These are phyloP conservation scores for Ectobius pallidus DNA, from an alignment of 2,888 invertebrate species.

Conservation along the genomic window DNA sequence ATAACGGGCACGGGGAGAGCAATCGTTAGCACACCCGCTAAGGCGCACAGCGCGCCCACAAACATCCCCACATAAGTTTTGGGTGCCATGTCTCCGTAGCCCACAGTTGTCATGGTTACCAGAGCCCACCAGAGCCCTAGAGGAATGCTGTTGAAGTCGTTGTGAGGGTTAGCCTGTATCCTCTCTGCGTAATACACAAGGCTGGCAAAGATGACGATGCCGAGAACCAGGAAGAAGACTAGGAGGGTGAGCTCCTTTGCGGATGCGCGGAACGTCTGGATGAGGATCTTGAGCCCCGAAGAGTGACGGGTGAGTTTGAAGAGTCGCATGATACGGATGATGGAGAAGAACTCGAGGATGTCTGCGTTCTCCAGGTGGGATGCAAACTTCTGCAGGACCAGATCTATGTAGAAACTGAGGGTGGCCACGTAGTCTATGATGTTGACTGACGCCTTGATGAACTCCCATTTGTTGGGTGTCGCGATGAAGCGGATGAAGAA, in stretches of 20 bases:
- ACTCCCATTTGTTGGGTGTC: slow-evolving; percentile 86
- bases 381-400: slow-evolving; percentile 87
- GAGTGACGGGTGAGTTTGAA: slow-evolving; percentile 97
- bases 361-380: slow-evolving; percentile 93
- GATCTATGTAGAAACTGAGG: slow-evolving; percentile 96
- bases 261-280: slow-evolving; percentile 96
- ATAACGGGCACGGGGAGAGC: slow-evolving; percentile 99
- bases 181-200: slow-evolving; percentile 98
- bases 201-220: slow-evolving; percentile 97
- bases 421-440: slow-evolving; percentile 99
- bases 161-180: slow-evolving; percentile 92
- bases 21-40: slow-evolving; percentile 98
- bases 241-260: slow-evolving; percentile 95
- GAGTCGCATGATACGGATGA: slow-evolving; percentile 96
- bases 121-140: slow-evolving; percentile 98
- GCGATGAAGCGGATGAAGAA: slow-evolving; percentile 92
- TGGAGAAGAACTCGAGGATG: slow-evolving; percentile 96
- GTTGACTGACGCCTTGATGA: slow-evolving; percentile 95
- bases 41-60: slow-evolving; percentile 95
- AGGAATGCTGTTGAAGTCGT: slow-evolving; percentile 98
- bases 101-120: slow-evolving; percentile 98
- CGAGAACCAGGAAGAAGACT: slow-evolving; percentile 97
- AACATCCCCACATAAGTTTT: slow-evolving; percentile 99
- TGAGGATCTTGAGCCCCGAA: slow-evolving; percentile 96
- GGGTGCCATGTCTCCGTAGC: slow-evolving; percentile 98